Evolutionary conservation across 2,888 invertebrate genomes (phyloP).

Genomic region (Galerucella calmariensis): DNA sequence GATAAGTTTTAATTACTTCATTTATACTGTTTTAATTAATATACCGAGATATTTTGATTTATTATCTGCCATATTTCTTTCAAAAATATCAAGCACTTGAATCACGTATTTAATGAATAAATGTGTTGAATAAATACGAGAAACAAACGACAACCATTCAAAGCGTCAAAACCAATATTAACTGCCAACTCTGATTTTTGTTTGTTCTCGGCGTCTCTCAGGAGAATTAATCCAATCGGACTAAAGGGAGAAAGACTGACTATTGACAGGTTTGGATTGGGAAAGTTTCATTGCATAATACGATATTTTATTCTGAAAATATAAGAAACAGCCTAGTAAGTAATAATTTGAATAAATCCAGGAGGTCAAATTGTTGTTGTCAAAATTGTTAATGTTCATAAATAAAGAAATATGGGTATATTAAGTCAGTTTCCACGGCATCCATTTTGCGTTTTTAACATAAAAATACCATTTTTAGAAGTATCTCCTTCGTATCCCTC

Average conservation of each 20-base stretch:
- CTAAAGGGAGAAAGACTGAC: slow-evolving; percentile 3
- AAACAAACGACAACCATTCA: slow-evolving; percentile 28
- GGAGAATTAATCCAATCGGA: slow-evolving; percentile 33
- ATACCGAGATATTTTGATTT: neutral
- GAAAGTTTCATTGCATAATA: neutral
- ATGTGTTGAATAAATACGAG: slow-evolving; percentile 36
- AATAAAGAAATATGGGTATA: no score
- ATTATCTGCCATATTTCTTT: neutral
- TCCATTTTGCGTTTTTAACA: no score
- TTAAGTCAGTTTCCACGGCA: no score
- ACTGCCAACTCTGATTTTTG: slow-evolving; percentile 37
- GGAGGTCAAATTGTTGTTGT: no score
- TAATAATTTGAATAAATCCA: no score
- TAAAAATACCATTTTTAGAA: no score
- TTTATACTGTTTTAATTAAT: neutral
- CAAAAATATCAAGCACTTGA: slow-evolving; percentile 4
- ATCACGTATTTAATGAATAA: slow-evolving; percentile 37
- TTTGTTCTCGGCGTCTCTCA: slow-evolving; percentile 35
- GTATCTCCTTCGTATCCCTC: no score
- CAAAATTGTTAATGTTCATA: no score
- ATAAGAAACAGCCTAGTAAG: no score
- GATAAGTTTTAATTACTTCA: no score
- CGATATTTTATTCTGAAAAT: neutral
- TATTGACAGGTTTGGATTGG: slow-evolving; percentile 1
- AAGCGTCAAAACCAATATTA: slow-evolving; percentile 37